Evolutionary conservation across 2,888 invertebrate genomes (phyloP).

Genomic region (Vesta saturnalis): DNA sequence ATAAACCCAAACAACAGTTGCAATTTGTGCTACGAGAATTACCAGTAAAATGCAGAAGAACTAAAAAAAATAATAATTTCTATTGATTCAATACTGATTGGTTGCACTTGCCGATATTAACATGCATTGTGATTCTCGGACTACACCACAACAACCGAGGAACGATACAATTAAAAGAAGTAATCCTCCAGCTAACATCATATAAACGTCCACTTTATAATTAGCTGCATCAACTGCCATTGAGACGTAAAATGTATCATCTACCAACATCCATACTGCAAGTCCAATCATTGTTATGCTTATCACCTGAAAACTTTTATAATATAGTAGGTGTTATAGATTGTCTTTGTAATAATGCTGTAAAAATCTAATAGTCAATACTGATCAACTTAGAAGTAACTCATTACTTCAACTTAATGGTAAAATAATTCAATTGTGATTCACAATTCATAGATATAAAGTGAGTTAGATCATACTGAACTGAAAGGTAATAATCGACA

Average conservation of each 20-base stretch:
- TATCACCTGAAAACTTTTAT: slow-evolving; percentile 69
- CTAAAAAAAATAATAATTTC: slow-evolving; percentile 66
- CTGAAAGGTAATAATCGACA: too few relatives aligned
- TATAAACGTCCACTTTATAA: slow-evolving; percentile 75
- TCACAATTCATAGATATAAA: too few relatives aligned
- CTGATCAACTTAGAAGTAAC: too few relatives aligned
- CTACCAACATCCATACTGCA: slow-evolving; percentile 81
- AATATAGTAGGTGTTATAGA: background rate
- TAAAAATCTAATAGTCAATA: too few relatives aligned
- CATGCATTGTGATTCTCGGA: slow-evolving; percentile 80
- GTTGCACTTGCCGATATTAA: slow-evolving; percentile 73
- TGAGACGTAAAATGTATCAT: slow-evolving; percentile 77
- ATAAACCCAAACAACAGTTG: slow-evolving; percentile 81
- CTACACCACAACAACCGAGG: slow-evolving; percentile 85
- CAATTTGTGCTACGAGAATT: slow-evolving; percentile 81
- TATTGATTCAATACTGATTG: background rate
- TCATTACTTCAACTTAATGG: too few relatives aligned
- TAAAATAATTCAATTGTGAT: too few relatives aligned
- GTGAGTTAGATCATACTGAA: too few relatives aligned
- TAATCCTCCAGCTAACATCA: slow-evolving; percentile 76
- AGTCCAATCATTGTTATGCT: slow-evolving; percentile 76
- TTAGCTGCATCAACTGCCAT: slow-evolving; percentile 71
- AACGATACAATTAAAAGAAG: slow-evolving; percentile 80
- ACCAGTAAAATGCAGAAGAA: slow-evolving; percentile 82
- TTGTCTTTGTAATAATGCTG: too few relatives aligned